These are phyloP conservation scores for Muscicapa striata DNA, from an alignment of 2,797 vertebrate genomes.

Conservation along the genomic window DNA sequence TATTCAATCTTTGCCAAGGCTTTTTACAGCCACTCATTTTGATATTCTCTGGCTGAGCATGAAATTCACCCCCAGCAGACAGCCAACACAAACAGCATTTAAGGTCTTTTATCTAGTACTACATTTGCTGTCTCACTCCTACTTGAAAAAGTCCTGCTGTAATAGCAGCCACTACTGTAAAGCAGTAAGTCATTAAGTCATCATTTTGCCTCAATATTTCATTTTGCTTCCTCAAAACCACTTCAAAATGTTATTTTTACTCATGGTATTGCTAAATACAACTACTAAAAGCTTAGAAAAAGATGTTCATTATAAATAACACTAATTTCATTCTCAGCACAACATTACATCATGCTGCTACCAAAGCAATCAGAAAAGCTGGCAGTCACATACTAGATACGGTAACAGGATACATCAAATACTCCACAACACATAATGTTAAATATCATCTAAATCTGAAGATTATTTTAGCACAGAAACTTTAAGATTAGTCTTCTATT, in stretches of 20 bases:
- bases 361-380: neutral
- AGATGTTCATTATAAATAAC: neutral
- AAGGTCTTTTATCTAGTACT: neutral
- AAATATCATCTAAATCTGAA: neutral
- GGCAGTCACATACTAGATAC: neutral
- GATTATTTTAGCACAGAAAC: neutral
- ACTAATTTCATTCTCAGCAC: neutral
- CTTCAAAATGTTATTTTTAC: conserved; percentile 34
- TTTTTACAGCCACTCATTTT: neutral
- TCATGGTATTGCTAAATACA: neutral
- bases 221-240: conserved; percentile 12
- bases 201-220: neutral
- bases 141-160: neutral
- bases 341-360: neutral
- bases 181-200: neutral
- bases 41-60: neutral
- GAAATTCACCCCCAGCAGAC: neutral
- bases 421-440: neutral
- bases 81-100: neutral
- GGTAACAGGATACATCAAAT: neutral
- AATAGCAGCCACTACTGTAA: neutral
- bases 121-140: neutral
- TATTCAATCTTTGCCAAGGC: neutral
- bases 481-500: neutral
- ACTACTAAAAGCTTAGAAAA: neutral